Percentiles rank a stretch among this genome's conserved stretches.
Conservation (phyloP, 2,113 vertebrate species). For the Periophthalmus modestus region DNA sequence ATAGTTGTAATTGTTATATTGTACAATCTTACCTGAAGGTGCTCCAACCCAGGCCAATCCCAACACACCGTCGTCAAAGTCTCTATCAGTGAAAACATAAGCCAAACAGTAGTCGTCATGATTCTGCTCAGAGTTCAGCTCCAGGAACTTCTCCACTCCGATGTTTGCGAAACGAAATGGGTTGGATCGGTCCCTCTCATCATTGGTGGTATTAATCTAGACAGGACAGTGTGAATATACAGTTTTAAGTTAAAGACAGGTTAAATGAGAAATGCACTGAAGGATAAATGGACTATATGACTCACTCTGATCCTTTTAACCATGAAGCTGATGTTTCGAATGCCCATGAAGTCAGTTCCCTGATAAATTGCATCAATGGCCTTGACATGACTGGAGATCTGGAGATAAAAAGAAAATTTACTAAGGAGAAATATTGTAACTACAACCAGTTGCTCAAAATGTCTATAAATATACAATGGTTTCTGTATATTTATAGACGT, state of each 20-base stretch:
- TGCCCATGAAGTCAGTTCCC: constrained; percentile 95
- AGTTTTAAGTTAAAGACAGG: background rate
- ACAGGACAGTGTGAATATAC: background rate
- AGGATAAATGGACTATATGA: background rate
- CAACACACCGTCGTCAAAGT: constrained; percentile 97
- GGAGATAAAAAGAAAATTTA: background rate
- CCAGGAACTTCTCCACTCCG: constrained; percentile 97
- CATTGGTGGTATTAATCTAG: constrained; percentile 93
- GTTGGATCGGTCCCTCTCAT: constrained; percentile 89
- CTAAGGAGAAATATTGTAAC: background rate
- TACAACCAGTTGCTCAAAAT: background rate
- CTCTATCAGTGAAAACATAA: constrained; percentile 97
- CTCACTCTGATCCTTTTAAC: constrained; percentile 93
- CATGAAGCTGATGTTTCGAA: constrained; percentile 99
- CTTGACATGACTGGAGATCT: constrained; percentile 99
- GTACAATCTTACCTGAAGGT: constrained; percentile 85
- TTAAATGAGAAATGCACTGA: background rate
- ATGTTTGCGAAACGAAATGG: constrained; percentile 98
- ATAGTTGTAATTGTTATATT: background rate
- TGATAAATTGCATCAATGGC: constrained; percentile 98
- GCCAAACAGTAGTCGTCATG: constrained; percentile 98
- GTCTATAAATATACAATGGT: background rate
- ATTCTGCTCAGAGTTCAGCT: constrained; percentile 98
- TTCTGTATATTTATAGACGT: too few species aligned
- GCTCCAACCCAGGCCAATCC: constrained; percentile 98